Percentiles rank a stretch among this genome's conserved stretches.
phyloP scores from a whole-genome alignment of 53 echinoderm and acorn worm genomes.

The Astropecten irregularis region DNA sequence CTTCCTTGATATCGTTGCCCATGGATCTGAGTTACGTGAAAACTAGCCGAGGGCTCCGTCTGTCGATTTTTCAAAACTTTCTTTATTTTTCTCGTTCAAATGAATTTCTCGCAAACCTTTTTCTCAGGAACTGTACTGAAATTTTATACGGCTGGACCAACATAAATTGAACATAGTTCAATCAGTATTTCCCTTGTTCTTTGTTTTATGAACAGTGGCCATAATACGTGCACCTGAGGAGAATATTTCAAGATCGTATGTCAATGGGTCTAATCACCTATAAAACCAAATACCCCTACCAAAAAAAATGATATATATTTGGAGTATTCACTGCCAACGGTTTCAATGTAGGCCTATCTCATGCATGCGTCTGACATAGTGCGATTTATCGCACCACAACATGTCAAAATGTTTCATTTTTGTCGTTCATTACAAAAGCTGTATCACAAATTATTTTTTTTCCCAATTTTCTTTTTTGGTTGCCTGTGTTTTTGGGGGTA shows the following conservation, averaged over 20 bases:
- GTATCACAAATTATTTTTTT: not conserved
- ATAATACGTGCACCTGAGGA: constrained; percentile 9
- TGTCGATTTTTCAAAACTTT: too few relatives aligned
- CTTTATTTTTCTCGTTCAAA: too few relatives aligned
- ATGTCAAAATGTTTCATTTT: constrained; percentile 31
- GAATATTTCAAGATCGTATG: constrained; percentile 20
- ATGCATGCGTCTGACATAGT: too few relatives aligned
- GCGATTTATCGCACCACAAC: constrained; percentile 23
- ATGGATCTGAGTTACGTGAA: too few relatives aligned
- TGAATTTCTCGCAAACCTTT: too few relatives aligned
- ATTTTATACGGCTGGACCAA: too few relatives aligned
- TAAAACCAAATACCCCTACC: not conserved
- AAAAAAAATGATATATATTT: constrained; percentile 11
- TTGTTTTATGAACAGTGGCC: too few relatives aligned
- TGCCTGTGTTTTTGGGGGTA: not conserved
- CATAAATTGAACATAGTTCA: too few relatives aligned
- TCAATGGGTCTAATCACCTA: not conserved
- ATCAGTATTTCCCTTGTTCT: not conserved
- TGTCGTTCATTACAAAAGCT: constrained; percentile 18
- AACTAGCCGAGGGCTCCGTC: too few relatives aligned
- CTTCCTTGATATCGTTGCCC: too few relatives aligned
- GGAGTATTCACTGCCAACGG: not conserved
- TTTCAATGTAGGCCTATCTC: too few relatives aligned
- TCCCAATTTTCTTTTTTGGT: not conserved
- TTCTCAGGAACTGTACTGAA: too few relatives aligned